Percentiles rank a stretch among this genome's conserved stretches.
Conservation (phyloP, 2,888 invertebrate genomes). For the Pedicia rivosa region DNA sequence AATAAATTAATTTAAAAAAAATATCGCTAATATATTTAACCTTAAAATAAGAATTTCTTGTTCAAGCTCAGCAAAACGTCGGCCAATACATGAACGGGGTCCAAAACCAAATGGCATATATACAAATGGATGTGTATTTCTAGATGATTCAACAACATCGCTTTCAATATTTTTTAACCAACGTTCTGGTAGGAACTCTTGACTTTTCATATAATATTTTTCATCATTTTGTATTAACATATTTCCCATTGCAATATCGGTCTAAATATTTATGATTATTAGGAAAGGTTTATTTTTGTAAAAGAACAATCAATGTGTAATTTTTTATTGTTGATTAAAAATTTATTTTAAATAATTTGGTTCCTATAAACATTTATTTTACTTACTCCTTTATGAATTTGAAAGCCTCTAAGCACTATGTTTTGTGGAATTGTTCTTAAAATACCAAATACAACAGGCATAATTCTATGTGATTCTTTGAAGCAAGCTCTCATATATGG, state of each 20-base stretch:
- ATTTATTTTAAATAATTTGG: too few species aligned
- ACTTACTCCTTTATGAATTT: slow-evolving; percentile 31
- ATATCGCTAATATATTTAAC: too few species aligned
- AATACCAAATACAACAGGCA: slow-evolving; percentile 30
- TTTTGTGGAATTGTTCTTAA: slow-evolving; percentile 30
- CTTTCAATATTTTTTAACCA: slow-evolving; percentile 34
- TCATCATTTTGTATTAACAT: too few species aligned
- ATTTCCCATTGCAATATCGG: too few species aligned
- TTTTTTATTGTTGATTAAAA: too few species aligned
- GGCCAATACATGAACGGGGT: slow-evolving; percentile 47
- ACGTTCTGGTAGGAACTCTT: slow-evolving; percentile 48
- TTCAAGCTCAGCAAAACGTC: slow-evolving; percentile 55
- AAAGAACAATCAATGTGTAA: too few species aligned
- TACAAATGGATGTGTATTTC: slow-evolving; percentile 2
- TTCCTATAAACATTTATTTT: too few species aligned
- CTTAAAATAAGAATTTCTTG: slow-evolving; percentile 36
- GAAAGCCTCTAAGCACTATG: slow-evolving; percentile 30
- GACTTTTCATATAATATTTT: slow-evolving; percentile 39
- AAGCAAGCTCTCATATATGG: slow-evolving; percentile 44
- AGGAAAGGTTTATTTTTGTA: too few species aligned
- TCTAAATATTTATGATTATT: too few species aligned
- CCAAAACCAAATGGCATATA: slow-evolving; percentile 6
- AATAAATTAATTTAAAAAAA: too few species aligned
- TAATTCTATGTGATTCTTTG: slow-evolving; percentile 40
- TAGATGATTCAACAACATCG: not conserved